Conservation (phyloP, 2,797 vertebrate genomes). For the Podargus strigoides region DNA sequence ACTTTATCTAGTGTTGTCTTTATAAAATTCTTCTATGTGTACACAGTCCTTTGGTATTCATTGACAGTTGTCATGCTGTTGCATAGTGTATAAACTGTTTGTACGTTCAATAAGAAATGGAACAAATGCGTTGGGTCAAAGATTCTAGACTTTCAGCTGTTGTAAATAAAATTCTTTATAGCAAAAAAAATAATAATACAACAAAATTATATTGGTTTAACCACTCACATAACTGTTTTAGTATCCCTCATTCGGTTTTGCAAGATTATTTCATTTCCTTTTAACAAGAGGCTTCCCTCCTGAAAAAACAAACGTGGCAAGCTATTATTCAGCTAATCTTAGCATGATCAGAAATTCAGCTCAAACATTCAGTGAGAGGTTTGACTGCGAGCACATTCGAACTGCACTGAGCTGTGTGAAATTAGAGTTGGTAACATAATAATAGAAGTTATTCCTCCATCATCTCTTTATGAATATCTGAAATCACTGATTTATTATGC, state of each 20-base stretch:
- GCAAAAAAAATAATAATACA: background rate
- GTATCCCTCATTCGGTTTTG: background rate
- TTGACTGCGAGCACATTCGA: background rate
- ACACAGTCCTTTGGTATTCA: background rate
- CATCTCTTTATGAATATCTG: background rate
- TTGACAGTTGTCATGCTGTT: background rate
- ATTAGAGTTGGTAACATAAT: background rate
- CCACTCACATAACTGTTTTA: background rate
- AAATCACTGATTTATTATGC: background rate
- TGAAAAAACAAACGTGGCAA: background rate
- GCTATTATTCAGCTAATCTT: background rate
- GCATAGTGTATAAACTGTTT: background rate
- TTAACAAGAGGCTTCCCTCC: background rate
- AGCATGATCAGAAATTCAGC: background rate
- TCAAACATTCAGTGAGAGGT: background rate
- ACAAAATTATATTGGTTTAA: background rate
- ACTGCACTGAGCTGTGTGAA: background rate
- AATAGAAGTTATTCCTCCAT: background rate
- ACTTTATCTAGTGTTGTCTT: background rate
- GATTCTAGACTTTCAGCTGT: background rate
- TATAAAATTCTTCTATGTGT: background rate
- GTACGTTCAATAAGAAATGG: background rate
- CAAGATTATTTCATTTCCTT: background rate
- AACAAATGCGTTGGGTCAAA: background rate
- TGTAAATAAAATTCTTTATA: background rate